Base-by-base conservation (phyloP, 2,113 vertebrate genomes). In the Saccopteryx bilineata region DNA sequence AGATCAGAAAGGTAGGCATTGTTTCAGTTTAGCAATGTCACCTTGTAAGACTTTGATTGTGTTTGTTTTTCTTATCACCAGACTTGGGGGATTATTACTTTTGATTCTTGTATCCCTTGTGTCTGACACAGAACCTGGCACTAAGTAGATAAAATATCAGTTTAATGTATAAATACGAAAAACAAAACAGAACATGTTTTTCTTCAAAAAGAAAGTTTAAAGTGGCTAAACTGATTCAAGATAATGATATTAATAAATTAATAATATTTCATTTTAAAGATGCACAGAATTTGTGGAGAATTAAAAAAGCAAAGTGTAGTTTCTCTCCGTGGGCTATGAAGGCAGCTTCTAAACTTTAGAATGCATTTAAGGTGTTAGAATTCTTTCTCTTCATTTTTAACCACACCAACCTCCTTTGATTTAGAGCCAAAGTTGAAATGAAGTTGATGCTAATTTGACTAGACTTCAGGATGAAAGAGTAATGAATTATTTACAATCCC, bases 331-430 rank as follows among this genome's bases (percentile, higher is more conserved):
- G 66, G 78, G 24, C 50, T 90, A 5, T 50, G 81, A 92, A 66
- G 19, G 39, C 50, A 48, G 48, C 6, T 87, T 61, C 54, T 80
- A 90, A 80, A 50, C 60, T 90, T 87, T 60, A 90, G 23, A 54
- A 87, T 97, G 90, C 56, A 93, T 69, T 84, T 74, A 28, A 79
- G 15, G 33, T 71, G 7, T 39, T 81, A 54, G 11, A 94, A 87
- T 83, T 90, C 72, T 66, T 87, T 95, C 93, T 83, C 68, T 74
- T 48, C 68, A 90, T 72, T 28, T 18, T 87, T 91, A 94, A 74
- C 58, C 50, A 68, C 17, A 87, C 33, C 69, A 74, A 90, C 19
- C 33, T 90, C 86, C 83, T 21, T 26, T 90, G 78, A 84, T 26
- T 83, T 74, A 63, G 7, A 87, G 54, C 26, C 31, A 39, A 90